These are phyloP conservation scores for Siphonodentalium dalli DNA, from an alignment of 2,888 invertebrate species.

Conservation along the genomic window DNA sequence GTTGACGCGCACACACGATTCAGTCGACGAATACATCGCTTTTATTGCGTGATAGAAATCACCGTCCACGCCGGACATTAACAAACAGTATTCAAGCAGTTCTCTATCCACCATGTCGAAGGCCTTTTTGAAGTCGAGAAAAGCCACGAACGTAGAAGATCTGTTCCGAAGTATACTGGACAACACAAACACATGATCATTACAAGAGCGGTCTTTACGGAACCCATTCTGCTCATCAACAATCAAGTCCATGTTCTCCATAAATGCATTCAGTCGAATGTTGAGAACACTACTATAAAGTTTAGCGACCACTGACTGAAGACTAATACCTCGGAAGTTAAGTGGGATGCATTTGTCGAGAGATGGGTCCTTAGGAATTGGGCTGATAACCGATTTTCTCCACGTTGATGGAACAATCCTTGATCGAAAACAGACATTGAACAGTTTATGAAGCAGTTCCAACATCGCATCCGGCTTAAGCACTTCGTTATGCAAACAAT, in stretches of 20 bases:
- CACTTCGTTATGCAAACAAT: conserved; percentile 12
- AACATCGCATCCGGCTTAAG: conserved; percentile 15
- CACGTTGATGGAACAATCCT: conserved; percentile 15
- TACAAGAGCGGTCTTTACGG: conserved; percentile 2
- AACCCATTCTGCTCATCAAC: conserved; percentile 20
- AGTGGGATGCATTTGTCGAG: conserved; percentile 7
- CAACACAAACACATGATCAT: conserved; percentile 9
- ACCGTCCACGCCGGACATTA: conserved; percentile 1
- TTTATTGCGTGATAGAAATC: conserved; percentile 7
- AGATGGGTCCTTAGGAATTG: conserved; percentile 10
- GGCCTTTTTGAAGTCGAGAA: conserved; percentile 16
- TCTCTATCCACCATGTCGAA: conserved; percentile 11
- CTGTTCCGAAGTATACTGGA: conserved; percentile 10
- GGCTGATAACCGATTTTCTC: conserved; percentile 17
- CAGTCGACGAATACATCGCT: conserved; percentile 8
- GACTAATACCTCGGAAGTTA: conserved; percentile 15
- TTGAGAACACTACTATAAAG: conserved; percentile 14
- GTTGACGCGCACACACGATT: conserved; percentile 13
- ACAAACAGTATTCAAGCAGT: conserved; percentile 2
- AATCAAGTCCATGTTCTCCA: background rate
- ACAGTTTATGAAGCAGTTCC: conserved; percentile 7
- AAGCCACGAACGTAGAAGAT: conserved; percentile 15
- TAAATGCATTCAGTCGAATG: background rate
- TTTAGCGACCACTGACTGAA: conserved; percentile 9
- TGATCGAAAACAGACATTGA: conserved; percentile 20